These are phyloP conservation scores for Rattus rattus DNA, from an alignment of 2,113 vertebrate genomes.

Conservation along the genomic window DNA sequence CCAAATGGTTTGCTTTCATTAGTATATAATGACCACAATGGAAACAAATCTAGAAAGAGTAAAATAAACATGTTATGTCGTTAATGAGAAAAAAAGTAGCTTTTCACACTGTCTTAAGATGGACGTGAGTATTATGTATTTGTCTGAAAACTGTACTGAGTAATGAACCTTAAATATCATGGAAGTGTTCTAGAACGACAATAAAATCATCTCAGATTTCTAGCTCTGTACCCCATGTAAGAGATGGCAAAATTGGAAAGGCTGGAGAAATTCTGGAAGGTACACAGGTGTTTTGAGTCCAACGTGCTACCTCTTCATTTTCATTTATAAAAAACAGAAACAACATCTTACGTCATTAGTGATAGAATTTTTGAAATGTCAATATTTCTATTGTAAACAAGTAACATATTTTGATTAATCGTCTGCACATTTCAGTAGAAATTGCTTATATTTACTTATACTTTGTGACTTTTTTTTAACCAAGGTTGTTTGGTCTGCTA, in stretches of 20 bases:
- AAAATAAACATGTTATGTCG: too few relatives aligned
- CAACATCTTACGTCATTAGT: not conserved
- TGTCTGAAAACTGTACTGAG: not conserved
- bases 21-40: too few relatives aligned
- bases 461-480: not conserved
- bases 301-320: not conserved
- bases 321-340: not conserved
- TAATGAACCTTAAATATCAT: not conserved
- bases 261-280: not conserved
- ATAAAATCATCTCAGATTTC: not conserved
- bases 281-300: not conserved
- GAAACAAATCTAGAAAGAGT: too few relatives aligned
- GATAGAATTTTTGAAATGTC: not conserved
- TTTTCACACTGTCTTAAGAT: not conserved
- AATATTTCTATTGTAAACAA: not conserved
- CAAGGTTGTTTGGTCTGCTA: not conserved
- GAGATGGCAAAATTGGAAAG: not conserved
- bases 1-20: too few relatives aligned
- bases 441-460: slow-evolving; percentile 1
- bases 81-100: not conserved
- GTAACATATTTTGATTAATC: not conserved
- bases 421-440: not conserved
- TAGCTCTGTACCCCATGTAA: not conserved
- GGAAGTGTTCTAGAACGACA: not conserved
- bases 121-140: not conserved